Base-by-base conservation (phyloP, 2,888 invertebrate species). In the Tanytarsus gracilentus region DNA sequence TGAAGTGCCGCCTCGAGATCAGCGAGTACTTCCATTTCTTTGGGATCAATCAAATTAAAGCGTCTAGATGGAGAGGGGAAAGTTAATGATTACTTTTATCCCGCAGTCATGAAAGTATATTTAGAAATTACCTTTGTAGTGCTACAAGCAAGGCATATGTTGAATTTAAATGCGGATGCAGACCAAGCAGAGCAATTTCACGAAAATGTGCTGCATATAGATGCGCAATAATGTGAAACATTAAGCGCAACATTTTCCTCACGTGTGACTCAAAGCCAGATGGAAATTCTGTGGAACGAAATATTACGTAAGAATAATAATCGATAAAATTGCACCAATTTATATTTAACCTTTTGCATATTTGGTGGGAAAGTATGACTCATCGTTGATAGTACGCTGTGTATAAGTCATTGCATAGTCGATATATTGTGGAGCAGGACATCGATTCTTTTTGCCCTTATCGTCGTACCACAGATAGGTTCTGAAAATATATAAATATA, bases 341-440 rank as follows among this genome's bases (percentile, higher is more conserved):
- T n/a, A n/a, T n/a, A 40, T n/a, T 4, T 23, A 11, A 44, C 44
- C 73, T 82, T 82, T 77, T 90, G 96, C 96, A 77, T 94, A 96
- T 83, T 97, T 97, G 72, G 97, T 97, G 75, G 97, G 97, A 81
- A 97, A 98, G 73, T 95, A 84, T 71, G 85, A 83, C 80, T 97
- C 97, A 77, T 97, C 96, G 76, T 89, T 90, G 78, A 97, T 88
- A 67, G 92, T 94, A 79, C 93, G 93, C 78, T 97, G 95, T 68
- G 92, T 93, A 79, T 88, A 94, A 65, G 96, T 94, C 93, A 97
- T 97, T 72, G 96, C 96, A 79, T 94, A 95, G 79, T 98, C 97
- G 76, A 97, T 90, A 78, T 97, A 98, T 78, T 97, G 96, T 68
- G 96, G 95, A 68, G 97, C 96, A 66, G 96, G 90, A 70, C 96